Conservation (phyloP, 2,888 invertebrate genomes). For the Clepsis dumicolana region DNA sequence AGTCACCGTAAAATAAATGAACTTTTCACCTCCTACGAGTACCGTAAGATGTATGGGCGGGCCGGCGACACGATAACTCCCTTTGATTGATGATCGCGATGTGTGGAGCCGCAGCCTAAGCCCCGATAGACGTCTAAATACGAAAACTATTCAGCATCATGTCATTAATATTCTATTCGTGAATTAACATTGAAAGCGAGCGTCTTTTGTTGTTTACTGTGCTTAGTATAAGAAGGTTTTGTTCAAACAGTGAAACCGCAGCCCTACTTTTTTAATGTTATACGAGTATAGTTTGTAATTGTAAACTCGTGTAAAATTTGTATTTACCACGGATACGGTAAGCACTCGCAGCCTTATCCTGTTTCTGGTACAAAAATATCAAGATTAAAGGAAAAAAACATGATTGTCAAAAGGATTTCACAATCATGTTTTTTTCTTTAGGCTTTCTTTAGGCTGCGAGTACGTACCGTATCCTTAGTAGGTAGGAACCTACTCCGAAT, state of each 20-base stretch:
- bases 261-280: not conserved
- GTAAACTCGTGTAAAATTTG: no score
- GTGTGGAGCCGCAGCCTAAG: slow-evolving; percentile 48
- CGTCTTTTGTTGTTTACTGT: slow-evolving; percentile 1
- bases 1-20: slow-evolving; percentile 48
- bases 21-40: slow-evolving; percentile 47
- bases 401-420: no score
- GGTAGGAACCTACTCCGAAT: no score
- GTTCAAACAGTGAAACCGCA: not conserved
- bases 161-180: slow-evolving; percentile 40
- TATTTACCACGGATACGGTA: no score
- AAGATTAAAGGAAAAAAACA: no score
- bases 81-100: slow-evolving; percentile 61
- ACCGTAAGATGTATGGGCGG: slow-evolving; percentile 54
- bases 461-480: no score
- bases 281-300: no score
- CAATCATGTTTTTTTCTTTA: no score
- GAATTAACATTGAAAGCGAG: slow-evolving; percentile 23
- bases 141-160: slow-evolving; percentile 40
- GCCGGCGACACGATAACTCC: slow-evolving; percentile 67
- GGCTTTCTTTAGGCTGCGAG: no score
- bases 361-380: no score
- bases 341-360: no score
- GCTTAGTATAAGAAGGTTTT: not conserved
- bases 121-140: slow-evolving; percentile 54